phyloP scores from a whole-genome alignment of 2,888 invertebrate genomes.

The Metellina segmentata region DNA sequence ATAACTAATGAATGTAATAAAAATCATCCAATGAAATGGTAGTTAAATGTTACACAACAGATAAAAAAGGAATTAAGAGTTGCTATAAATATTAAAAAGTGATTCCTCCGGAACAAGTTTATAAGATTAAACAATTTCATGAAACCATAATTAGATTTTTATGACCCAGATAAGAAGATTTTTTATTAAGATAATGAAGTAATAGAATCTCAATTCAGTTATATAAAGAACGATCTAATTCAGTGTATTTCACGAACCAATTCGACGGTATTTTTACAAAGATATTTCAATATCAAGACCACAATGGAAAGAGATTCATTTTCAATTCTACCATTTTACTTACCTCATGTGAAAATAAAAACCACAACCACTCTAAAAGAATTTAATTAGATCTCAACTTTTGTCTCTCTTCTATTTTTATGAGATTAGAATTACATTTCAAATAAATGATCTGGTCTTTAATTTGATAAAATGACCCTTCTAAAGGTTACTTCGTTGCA shows the following conservation, averaged over 20 bases:
- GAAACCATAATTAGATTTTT: not conserved
- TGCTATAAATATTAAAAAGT: too few species aligned
- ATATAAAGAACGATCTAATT: not conserved
- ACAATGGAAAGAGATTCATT: not conserved
- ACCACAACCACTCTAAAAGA: not conserved
- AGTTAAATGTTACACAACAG: too few species aligned
- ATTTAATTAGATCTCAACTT: slow-evolving; percentile 2
- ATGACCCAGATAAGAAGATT: not conserved
- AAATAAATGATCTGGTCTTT: slow-evolving; percentile 4
- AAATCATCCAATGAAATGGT: too few species aligned
- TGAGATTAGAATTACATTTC: slow-evolving; percentile 18
- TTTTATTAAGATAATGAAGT: not conserved
- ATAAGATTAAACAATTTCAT: not conserved
- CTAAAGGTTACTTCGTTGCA: not conserved
- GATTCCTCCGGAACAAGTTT: too few species aligned
- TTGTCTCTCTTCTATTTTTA: not conserved
- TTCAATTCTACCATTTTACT: slow-evolving; percentile 6
- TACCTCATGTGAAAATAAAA: not conserved
- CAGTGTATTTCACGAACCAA: not conserved
- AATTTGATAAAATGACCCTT: slow-evolving; percentile 9
- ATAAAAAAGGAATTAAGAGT: too few species aligned
- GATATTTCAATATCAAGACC: not conserved
- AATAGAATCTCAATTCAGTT: not conserved
- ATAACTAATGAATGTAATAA: too few species aligned
- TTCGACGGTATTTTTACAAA: not conserved